Conservation (phyloP, 1,140 invertebrate species). For the Pseudomyrmex cubaensis region DNA sequence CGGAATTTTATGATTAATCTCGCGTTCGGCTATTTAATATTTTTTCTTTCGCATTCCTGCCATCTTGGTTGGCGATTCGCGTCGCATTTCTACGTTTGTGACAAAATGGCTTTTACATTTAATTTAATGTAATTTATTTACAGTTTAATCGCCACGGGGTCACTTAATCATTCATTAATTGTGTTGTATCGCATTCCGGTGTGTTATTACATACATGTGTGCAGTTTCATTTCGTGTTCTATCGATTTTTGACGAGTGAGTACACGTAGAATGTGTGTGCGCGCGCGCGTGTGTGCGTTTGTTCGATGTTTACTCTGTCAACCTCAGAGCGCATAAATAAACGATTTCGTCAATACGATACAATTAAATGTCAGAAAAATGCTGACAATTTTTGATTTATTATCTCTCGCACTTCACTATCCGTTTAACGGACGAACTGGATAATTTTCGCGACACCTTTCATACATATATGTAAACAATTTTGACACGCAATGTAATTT, state of each 20-base stretch:
- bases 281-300: neutral
- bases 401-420: neutral
- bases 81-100: neutral
- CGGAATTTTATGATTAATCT: neutral
- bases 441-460: neutral
- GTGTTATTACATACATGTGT: neutral
- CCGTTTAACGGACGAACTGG: neutral
- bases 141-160: constrained; percentile 14
- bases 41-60: constrained; percentile 1
- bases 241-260: constrained; percentile 12
- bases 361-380: neutral
- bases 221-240: constrained; percentile 34
- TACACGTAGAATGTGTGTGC: neutral
- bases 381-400: neutral
- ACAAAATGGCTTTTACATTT: constrained; percentile 34
- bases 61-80: constrained; percentile 16
- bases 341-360: neutral
- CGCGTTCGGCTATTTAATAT: neutral
- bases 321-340: constrained; percentile 14
- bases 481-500: neutral
- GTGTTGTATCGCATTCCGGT: constrained; percentile 39
- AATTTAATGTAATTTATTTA: constrained; percentile 58
- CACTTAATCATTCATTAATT: constrained; percentile 52
- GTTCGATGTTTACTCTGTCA: constrained; percentile 2
- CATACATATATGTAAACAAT: neutral